A percentile compares a stretch with the other conserved stretches of the same genome.
Conservation (phyloP, 2,113 vertebrate species). For the Pionites leucogaster region DNA sequence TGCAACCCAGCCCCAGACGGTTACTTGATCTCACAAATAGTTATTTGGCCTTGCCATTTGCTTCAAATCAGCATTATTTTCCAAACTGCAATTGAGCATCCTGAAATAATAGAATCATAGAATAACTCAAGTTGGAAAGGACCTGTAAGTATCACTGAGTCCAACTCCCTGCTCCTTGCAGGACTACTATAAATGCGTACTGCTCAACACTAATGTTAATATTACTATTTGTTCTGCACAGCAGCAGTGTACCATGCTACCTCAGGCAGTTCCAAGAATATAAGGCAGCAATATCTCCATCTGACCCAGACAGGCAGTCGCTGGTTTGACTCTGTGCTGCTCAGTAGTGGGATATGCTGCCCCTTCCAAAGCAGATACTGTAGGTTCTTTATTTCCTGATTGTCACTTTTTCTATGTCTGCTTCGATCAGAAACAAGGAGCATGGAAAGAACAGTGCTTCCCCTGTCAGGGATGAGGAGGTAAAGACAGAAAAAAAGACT, state of each 20-base stretch:
- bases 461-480: not conserved
- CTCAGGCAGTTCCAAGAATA: not conserved
- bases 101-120: not conserved
- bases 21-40: not conserved
- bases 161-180: not conserved
- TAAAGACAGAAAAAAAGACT: not conserved
- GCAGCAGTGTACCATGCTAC: not conserved
- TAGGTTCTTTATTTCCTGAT: constrained; percentile 52
- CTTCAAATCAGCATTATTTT: not conserved
- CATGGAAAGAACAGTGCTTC: not conserved
- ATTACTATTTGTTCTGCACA: not conserved
- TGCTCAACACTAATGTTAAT: not conserved
- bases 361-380: constrained; percentile 46
- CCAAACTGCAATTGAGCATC: not conserved
- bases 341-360: not conserved
- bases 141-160: not conserved
- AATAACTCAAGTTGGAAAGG: not conserved
- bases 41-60: not conserved
- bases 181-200: not conserved
- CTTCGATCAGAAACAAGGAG: constrained; percentile 13
- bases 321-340: not conserved
- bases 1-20: not conserved
- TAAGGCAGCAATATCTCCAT: not conserved
- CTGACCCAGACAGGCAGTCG: not conserved
- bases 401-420: constrained; percentile 36